Evolutionary conservation across 2,888 invertebrate genomes (phyloP), one percentile per base, ranked within the genome.

Genomic region (Odontomyia ornata): DNA sequence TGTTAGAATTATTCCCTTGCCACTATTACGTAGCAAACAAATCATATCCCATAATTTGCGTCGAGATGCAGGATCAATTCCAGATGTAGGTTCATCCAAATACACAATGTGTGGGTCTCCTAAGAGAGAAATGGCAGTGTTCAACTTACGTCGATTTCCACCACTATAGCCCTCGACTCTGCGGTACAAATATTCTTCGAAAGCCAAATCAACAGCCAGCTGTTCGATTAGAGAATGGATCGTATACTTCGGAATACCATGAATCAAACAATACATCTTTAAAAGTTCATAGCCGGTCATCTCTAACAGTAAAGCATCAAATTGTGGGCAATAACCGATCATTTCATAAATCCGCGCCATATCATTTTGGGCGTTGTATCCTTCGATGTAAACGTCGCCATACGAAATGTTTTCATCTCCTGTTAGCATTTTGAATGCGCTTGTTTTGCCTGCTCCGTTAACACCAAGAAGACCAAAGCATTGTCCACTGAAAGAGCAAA

Each of bases 391-490:
- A 1, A 91, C 92, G 77, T 91, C 90, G 0, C 93, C 93, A 72
- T 88, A 88, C 0, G 92, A 90, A n/a, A 92, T 89, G 11, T 86
- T 84, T 81, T 91, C 91, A 83, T 94, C 94, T 0, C 95, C 95
- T 79, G 94, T 94, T 80, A 95, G 86, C 92, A 94, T 93, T 86
- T 92, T 92, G 85, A 95, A 95, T 0, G 95, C 95, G 0, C 91
- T 91, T 0, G 93, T 93, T 85, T 94, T 94, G 0, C 94, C 94
- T 0, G 94, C 94, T 4, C 94, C 94, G 83, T 94, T 94, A 0
- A 93, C 91, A 0, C 94, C 93, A 57, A 94, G 86, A 27, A 93
- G 85, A 11, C 93, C 93, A 82, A 93, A 93, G 82, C 93, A 93
- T 85, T 93, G 94, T 90, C 76, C 43, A n/a, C 83, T 83, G 25